Evolutionary conservation across 2,797 vertebrate genomes (phyloP).

Genomic region (Malacoraja senta): DNA sequence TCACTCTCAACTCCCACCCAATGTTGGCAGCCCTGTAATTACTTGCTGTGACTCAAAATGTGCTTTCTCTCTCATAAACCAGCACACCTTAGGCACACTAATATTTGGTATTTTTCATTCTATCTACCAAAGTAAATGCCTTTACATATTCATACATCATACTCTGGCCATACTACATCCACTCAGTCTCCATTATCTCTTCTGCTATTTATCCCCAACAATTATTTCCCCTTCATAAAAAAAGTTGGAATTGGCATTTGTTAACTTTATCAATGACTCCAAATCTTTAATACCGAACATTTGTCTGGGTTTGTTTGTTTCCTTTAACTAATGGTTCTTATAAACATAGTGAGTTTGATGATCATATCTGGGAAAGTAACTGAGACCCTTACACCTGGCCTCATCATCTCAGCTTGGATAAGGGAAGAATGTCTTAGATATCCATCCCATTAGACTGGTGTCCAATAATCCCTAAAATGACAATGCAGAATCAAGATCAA

Average conservation of each 20-base stretch:
- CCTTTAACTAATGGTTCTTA: neutral
- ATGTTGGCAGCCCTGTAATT: no score
- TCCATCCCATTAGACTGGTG: neutral
- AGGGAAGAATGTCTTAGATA: neutral
- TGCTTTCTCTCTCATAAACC: no score
- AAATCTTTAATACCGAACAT: neutral
- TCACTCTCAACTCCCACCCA: no score
- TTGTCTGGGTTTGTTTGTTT: neutral
- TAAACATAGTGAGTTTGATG: neutral
- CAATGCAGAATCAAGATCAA: neutral
- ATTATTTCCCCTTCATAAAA: no score
- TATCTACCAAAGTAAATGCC: no score
- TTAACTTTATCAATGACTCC: neutral
- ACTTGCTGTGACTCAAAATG: no score
- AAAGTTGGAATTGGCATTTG: neutral
- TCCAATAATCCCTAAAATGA: neutral
- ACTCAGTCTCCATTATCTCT: no score
- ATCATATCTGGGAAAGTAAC: neutral
- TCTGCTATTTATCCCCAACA: no score
- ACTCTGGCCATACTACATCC: no score
- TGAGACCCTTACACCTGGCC: neutral
- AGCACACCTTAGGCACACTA: no score
- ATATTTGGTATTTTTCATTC: no score
- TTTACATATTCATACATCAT: no score
- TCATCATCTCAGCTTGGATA: neutral